A percentile compares a stretch with the other conserved stretches of the same genome.
These are phyloP conservation scores for Corvus cornix DNA, from an alignment of 2,113 vertebrate species.

Conservation along the genomic window DNA sequence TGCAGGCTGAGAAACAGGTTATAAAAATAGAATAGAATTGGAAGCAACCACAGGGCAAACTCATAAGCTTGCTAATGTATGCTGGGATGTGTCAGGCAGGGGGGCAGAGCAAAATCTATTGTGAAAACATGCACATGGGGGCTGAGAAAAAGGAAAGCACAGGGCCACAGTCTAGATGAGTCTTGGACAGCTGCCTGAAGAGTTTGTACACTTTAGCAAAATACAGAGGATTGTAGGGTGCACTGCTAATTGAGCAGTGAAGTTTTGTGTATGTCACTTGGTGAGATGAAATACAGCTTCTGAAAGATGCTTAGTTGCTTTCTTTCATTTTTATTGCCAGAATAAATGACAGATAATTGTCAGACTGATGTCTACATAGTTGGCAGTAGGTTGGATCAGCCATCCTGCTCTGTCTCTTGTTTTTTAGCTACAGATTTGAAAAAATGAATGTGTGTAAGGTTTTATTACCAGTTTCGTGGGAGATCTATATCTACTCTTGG, in stretches of 20 bases:
- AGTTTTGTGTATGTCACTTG: accelerated
- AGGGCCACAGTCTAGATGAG: not conserved
- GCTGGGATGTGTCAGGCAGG: not conserved
- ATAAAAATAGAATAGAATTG: not conserved
- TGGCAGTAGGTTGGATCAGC: not conserved
- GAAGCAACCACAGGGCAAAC: not conserved
- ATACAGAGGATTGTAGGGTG: not conserved
- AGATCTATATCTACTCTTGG: not conserved
- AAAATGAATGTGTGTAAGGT: not conserved
- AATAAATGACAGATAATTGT: not conserved
- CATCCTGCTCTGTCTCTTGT: not conserved
- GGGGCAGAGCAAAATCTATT: not conserved
- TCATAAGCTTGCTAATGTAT: not conserved
- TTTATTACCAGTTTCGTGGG: not conserved
- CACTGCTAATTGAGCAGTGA: not conserved
- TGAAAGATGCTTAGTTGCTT: not conserved
- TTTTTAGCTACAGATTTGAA: not conserved
- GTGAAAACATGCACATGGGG: not conserved
- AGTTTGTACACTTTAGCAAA: not conserved
- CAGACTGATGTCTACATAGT: not conserved
- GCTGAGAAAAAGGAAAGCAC: not conserved
- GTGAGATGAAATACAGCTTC: not conserved
- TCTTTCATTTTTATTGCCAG: not conserved
- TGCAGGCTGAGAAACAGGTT: not conserved
- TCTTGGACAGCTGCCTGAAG: not conserved